phyloP scores from a whole-genome alignment of 2,888 invertebrate genomes.

The Papilio protenor region DNA sequence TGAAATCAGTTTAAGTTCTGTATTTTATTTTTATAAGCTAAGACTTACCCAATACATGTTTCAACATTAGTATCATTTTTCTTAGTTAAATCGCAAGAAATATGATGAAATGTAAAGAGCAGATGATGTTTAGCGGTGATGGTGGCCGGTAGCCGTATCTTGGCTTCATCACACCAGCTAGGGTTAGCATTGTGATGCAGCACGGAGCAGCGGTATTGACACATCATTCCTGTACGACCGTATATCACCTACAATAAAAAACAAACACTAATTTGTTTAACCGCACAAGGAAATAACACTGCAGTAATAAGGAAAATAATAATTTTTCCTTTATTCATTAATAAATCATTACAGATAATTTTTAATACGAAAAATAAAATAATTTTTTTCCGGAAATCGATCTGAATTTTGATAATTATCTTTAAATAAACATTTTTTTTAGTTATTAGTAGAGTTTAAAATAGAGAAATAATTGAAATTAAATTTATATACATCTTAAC shows the following conservation, averaged over 20 bases:
- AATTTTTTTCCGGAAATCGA: too few species aligned
- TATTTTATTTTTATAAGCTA: neutral
- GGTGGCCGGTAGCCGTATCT: constrained; percentile 94
- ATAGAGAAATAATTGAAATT: too few species aligned
- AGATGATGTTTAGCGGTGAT: constrained; percentile 94
- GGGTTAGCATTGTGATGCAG: constrained; percentile 96
- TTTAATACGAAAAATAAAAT: too few species aligned
- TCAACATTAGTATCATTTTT: constrained; percentile 91
- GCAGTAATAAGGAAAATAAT: neutral
- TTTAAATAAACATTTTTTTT: too few species aligned
- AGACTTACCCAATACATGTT: constrained; percentile 90
- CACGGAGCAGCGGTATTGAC: constrained; percentile 90
- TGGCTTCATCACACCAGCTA: constrained; percentile 96
- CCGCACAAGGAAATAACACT: neutral
- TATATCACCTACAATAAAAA: constrained; percentile 68
- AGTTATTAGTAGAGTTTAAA: too few species aligned
- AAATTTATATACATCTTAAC: too few species aligned
- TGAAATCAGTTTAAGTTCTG: too few species aligned
- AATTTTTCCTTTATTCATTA: too few species aligned
- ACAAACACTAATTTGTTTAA: neutral
- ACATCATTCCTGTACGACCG: constrained; percentile 82
- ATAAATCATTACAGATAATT: too few species aligned
- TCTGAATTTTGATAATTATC: too few species aligned
- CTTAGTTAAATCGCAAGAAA: constrained; percentile 95
- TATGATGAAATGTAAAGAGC: constrained; percentile 97